Evolutionary conservation across 2,888 invertebrate genomes (phyloP).

Genomic region (Amiota communis): DNA sequence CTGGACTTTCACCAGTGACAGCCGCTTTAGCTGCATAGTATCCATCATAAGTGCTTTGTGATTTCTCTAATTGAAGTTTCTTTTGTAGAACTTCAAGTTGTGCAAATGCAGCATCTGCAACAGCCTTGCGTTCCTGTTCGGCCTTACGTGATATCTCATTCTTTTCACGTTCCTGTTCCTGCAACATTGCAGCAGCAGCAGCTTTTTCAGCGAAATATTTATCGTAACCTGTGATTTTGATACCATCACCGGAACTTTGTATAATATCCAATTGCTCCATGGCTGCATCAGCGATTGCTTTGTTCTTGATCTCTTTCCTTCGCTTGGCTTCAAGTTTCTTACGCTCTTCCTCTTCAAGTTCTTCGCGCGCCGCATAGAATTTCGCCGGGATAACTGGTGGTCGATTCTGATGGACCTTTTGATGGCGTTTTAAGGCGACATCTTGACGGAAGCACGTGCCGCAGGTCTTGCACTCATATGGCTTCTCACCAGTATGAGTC

Average conservation of each 20-base stretch:
- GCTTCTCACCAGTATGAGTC: conserved; percentile 72
- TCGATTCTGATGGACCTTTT: conserved; percentile 67
- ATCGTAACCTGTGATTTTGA: conserved; percentile 56
- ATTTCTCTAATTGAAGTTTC: conserved; percentile 61
- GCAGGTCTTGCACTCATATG: conserved; percentile 68
- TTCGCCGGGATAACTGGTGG: conserved; percentile 53
- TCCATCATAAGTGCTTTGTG: conserved; percentile 60
- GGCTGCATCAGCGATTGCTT: conserved; percentile 66
- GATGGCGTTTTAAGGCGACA: conserved; percentile 68
- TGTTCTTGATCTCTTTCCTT: conserved; percentile 53
- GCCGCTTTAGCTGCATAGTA: conserved; percentile 59
- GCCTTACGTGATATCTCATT: conserved; percentile 64
- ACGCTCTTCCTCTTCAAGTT: conserved; percentile 55
- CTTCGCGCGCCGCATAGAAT: conserved; percentile 51
- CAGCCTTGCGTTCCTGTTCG: conserved; percentile 62
- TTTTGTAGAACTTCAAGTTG: conserved; percentile 61
- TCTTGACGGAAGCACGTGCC: conserved; percentile 69
- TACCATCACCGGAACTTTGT: conserved; percentile 55
- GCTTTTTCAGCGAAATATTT: conserved; percentile 60
- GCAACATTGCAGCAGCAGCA: conserved; percentile 65
- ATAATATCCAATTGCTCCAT: conserved; percentile 56
- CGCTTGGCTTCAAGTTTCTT: conserved; percentile 63
- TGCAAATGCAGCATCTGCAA: conserved; percentile 65
- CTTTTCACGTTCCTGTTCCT: conserved; percentile 67
- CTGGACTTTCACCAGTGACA: conserved; percentile 47